Evolutionary conservation across 1,140 invertebrate species (phyloP).

Genomic region (Paramacrobiotus metropolitanus): DNA sequence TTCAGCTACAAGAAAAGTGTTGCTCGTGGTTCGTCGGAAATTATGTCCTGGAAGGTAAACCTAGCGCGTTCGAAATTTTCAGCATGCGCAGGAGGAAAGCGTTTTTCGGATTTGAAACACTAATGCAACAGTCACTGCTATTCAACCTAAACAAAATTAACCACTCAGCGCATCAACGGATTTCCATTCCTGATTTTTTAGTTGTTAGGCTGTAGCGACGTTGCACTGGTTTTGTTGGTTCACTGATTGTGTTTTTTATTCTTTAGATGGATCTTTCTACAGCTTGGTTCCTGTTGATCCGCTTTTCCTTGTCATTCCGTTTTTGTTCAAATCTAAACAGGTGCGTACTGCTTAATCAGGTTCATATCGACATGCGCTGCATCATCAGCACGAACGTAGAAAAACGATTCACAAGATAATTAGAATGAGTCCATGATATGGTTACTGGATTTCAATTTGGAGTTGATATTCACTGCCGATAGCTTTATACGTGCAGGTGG

Average conservation of each 20-base stretch:
- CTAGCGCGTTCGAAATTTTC: not conserved
- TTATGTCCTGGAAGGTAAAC: slow-evolving; percentile 1
- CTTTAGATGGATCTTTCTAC: not conserved
- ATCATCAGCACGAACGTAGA: too few relatives aligned
- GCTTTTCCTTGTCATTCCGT: not conserved
- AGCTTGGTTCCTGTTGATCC: not conserved
- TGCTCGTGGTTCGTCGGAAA: slow-evolving; percentile 2
- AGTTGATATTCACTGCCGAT: not conserved
- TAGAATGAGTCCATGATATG: too few relatives aligned
- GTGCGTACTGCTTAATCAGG: not conserved
- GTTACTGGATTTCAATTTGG: not conserved
- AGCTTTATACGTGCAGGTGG: too few relatives aligned
- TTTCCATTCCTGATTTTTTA: not conserved
- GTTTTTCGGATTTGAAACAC: too few relatives aligned
- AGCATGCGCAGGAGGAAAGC: too few relatives aligned
- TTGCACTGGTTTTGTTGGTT: not conserved
- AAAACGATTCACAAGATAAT: too few relatives aligned
- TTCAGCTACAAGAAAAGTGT: not conserved
- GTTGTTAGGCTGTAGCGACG: not conserved
- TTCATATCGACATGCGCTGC: not conserved
- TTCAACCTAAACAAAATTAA: not conserved
- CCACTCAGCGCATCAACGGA: not conserved
- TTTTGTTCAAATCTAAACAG: not conserved
- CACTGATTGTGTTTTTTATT: too few relatives aligned
- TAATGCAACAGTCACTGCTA: too few relatives aligned